Base-by-base conservation (phyloP, 2,113 vertebrate species). In the Aegotheles bennettii region DNA sequence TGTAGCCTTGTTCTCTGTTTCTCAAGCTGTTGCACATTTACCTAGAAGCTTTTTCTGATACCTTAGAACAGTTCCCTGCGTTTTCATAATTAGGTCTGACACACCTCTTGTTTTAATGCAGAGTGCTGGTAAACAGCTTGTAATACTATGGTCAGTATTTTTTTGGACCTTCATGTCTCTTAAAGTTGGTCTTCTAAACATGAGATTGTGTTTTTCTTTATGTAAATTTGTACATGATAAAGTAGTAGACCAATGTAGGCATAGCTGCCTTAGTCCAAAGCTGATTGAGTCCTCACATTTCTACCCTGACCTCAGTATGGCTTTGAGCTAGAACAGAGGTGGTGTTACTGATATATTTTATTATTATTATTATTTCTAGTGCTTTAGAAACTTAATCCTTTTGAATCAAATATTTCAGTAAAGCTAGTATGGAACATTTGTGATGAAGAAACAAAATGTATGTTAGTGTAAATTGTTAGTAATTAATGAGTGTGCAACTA, bases 251-350 rank as follows among this genome's bases (percentile, higher is more conserved):
- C 3, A 4, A 29, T 56, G 2, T 61, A 74, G 75, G 42, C 23
- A 6, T 23, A 87, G 50, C 31, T 86, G 35, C 38, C 38, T 56
- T 79, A 38, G 29, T 81, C 45, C 50, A 51, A 77, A 87, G 43
- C 29, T 78, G 5, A 1, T 33, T 77, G 54, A 60, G 23, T 51
- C 26, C 31, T 92, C 3, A 1, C 14, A 4, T 68, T 84, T 84
- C 40, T 73, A 5, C 15, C 4, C 9, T 47, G 48, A 6, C 38
- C 13, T 28, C 33, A n/a, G 29, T 0, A 0, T 51, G n/a, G 10
- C 50, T 82, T 65, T 86, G 57, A 86, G 38, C 21, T 85, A 53
- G 31, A 57, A 26, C 45, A 77, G 40, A 60, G n/a, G 6, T 47
- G 36, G 13, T 13, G 33, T 51, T 64, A 45, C 16, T 3, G 8